phyloP scores from a whole-genome alignment of 2,888 invertebrate genomes.

The Lasioglossum malachurum region DNA sequence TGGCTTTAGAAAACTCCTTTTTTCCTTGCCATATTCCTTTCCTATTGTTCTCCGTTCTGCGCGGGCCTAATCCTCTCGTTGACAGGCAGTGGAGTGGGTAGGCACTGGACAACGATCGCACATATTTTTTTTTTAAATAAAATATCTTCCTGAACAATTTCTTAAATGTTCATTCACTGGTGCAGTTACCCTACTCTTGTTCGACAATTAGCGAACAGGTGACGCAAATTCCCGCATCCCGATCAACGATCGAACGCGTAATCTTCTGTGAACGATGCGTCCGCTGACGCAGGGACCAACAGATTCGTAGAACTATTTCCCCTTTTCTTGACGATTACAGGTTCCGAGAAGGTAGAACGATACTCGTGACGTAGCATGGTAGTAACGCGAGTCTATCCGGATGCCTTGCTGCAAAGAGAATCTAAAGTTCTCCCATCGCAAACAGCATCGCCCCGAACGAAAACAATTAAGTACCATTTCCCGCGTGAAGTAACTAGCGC shows the following conservation, averaged over 20 bases:
- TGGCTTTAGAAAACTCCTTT: too few species aligned
- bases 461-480: not conserved
- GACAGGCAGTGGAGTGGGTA: too few species aligned
- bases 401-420: not conserved
- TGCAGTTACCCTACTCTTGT: too few species aligned
- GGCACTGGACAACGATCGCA: too few species aligned
- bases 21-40: too few species aligned
- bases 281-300: not conserved
- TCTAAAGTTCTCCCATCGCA: not conserved
- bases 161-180: too few species aligned
- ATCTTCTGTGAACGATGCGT: not conserved
- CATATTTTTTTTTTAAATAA: too few species aligned
- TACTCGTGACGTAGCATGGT: not conserved
- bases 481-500: conserved; percentile 30
- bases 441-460: not conserved
- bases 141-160: too few species aligned
- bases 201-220: not conserved
- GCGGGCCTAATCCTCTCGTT: too few species aligned
- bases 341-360: not conserved
- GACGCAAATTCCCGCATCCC: not conserved
- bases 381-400: not conserved
- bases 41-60: too few species aligned
- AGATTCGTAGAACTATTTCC: not conserved
- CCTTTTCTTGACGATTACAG: not conserved
- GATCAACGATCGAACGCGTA: not conserved